Evolutionary conservation across 2,888 invertebrate genomes (phyloP).

Genomic region (Callinectes sapidus): DNA sequence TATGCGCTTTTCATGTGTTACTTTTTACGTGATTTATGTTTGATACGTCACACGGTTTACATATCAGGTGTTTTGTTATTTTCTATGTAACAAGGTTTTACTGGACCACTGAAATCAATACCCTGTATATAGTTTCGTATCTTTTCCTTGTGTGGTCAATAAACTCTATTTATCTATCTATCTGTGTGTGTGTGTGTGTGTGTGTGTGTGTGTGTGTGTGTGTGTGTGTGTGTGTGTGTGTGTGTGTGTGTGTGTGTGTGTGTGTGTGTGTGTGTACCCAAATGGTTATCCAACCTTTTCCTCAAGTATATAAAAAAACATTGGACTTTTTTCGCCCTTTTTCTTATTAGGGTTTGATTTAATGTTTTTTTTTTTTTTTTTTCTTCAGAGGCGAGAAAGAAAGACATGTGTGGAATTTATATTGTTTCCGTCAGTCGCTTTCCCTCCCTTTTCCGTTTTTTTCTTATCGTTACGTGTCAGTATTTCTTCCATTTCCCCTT

Average conservation of each 20-base stretch:
- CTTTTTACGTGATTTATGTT: no score
- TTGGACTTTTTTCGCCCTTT: not conserved
- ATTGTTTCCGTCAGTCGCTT: not conserved
- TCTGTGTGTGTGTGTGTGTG: conserved; percentile 5
- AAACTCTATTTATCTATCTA: no score
- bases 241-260: conserved; percentile 19
- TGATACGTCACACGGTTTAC: no score
- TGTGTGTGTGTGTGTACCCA: not conserved
- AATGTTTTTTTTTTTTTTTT: not conserved
- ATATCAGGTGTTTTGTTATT: no score
- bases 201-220: conserved; percentile 16
- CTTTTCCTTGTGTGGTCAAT: no score
- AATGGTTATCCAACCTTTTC: not conserved
- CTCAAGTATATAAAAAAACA: not conserved
- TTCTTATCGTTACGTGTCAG: not conserved
- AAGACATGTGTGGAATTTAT: not conserved
- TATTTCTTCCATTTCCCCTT: not conserved
- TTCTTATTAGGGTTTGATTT: not conserved
- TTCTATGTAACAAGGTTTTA: no score
- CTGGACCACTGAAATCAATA: no score
- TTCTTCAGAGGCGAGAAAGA: not conserved
- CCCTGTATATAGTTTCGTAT: no score
- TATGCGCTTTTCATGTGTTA: no score
- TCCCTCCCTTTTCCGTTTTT: not conserved
- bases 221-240: conserved; percentile 22